Evolutionary conservation across 2,113 vertebrate species (phyloP).

Genomic region (Cottus gobio): DNA sequence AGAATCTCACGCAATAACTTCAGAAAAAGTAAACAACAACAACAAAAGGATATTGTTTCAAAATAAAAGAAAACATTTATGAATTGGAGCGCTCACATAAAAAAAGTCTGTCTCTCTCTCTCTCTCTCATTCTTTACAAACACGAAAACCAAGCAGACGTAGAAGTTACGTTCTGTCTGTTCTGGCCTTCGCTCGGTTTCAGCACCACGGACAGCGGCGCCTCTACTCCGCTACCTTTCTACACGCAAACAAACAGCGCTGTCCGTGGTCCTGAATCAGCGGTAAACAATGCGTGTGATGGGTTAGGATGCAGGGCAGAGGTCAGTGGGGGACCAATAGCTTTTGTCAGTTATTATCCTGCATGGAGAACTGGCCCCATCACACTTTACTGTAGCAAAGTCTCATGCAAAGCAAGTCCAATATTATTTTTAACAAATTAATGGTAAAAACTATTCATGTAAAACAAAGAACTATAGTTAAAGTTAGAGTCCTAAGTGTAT

Average conservation of each 20-base stretch:
- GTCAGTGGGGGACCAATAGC: too few relatives aligned
- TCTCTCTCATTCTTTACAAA: too few relatives aligned
- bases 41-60: neutral
- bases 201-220: neutral
- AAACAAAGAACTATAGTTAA: neutral
- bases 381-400: too few relatives aligned
- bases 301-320: too few relatives aligned
- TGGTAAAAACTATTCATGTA: neutral
- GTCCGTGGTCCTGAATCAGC: neutral
- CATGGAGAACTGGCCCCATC: too few relatives aligned
- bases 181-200: neutral
- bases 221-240: neutral
- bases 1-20: too few relatives aligned
- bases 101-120: too few relatives aligned
- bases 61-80: neutral
- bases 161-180: neutral
- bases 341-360: too few relatives aligned
- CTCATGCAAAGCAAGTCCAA: neutral
- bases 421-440: neutral
- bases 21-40: neutral
- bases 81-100: neutral
- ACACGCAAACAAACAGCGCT: neutral
- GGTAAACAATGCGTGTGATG: neutral
- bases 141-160: neutral
- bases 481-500: neutral